phyloP scores from a whole-genome alignment of 2,797 vertebrate species.

The Anas capensis region DNA sequence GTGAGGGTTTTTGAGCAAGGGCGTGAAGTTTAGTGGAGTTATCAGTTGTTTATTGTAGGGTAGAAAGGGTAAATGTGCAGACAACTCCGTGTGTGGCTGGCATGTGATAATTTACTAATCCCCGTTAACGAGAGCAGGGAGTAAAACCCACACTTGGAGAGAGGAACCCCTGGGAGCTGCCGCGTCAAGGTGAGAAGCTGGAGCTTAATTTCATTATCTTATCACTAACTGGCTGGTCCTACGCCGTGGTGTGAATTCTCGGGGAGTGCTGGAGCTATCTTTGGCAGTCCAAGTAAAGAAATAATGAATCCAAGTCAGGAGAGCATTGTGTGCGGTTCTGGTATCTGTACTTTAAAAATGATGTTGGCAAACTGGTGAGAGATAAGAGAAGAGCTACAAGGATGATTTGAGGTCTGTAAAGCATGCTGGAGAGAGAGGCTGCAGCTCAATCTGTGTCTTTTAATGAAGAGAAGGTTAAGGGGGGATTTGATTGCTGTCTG shows the following conservation, averaged over 20 bases:
- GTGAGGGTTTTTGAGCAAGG: no score
- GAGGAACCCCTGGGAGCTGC: neutral
- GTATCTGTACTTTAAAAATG: slow-evolving; percentile 56
- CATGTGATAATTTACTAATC: slow-evolving; percentile 13
- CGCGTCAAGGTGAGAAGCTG: slow-evolving; percentile 10
- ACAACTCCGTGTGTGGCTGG: neutral
- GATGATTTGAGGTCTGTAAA: slow-evolving; percentile 9
- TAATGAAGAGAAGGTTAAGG: neutral
- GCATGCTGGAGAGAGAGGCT: neutral
- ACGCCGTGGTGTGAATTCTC: slow-evolving; percentile 15
- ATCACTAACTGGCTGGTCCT: slow-evolving; percentile 49
- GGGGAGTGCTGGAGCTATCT: slow-evolving; percentile 40
- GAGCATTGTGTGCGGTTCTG: slow-evolving; percentile 13
- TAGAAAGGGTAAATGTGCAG: neutral
- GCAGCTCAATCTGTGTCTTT: neutral
- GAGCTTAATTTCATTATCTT: slow-evolving; percentile 68
- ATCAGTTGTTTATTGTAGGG: rapidly evolving
- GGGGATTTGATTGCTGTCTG: neutral
- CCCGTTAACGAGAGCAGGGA: neutral
- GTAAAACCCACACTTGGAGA: neutral
- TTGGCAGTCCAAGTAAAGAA: slow-evolving; percentile 40
- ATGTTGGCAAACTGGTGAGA: slow-evolving; percentile 34
- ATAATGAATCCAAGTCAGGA: slow-evolving; percentile 34
- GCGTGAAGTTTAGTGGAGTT: rapidly evolving
- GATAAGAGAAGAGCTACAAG: slow-evolving; percentile 47